Percentiles rank a stretch among this genome's conserved stretches.
These are phyloP conservation scores for Vanessa atalanta DNA, from an alignment of 1,140 invertebrate genomes.

Conservation along the genomic window DNA sequence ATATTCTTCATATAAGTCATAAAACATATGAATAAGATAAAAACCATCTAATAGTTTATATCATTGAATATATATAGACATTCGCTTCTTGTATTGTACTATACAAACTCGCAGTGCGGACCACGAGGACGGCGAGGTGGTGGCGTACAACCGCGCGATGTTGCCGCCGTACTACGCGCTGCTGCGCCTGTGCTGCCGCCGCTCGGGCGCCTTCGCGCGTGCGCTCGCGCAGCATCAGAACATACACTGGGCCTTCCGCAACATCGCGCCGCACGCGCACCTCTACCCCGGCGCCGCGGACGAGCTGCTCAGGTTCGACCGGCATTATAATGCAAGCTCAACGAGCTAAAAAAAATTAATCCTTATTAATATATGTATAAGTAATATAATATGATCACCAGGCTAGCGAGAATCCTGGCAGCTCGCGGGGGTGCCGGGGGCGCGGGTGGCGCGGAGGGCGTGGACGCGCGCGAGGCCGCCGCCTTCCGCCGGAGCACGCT, in stretches of 20 bases:
- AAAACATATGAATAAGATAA: too few species aligned
- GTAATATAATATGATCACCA: conserved; percentile 17
- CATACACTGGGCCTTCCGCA: conserved; percentile 97
- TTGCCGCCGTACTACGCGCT: conserved; percentile 97
- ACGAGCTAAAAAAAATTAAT: neutral
- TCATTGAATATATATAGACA: too few species aligned
- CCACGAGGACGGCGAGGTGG: conserved; percentile 97
- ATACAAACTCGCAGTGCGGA: conserved; percentile 85
- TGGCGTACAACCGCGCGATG: conserved; percentile 95
- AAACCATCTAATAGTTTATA: too few species aligned
- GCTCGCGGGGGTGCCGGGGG: conserved; percentile 82
- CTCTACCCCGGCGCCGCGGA: conserved; percentile 95
- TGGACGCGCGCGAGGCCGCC: conserved; percentile 84
- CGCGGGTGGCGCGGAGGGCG: conserved; percentile 75
- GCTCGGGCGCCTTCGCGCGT: conserved; percentile 91
- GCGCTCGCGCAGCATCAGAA: conserved; percentile 95
- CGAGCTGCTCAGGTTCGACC: conserved; percentile 86
- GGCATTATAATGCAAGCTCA: neutral
- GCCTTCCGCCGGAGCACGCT: conserved; percentile 91
- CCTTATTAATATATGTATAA: neutral
- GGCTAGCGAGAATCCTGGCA: conserved; percentile 64
- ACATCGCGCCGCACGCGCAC: conserved; percentile 95
- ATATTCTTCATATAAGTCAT: neutral
- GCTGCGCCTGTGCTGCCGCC: conserved; percentile 92
- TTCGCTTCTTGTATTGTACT: too few species aligned